Percentiles rank a stretch among this genome's conserved stretches.
These are phyloP conservation scores for Brenthis daphne DNA, from an alignment of 2,888 invertebrate species.

Conservation along the genomic window DNA sequence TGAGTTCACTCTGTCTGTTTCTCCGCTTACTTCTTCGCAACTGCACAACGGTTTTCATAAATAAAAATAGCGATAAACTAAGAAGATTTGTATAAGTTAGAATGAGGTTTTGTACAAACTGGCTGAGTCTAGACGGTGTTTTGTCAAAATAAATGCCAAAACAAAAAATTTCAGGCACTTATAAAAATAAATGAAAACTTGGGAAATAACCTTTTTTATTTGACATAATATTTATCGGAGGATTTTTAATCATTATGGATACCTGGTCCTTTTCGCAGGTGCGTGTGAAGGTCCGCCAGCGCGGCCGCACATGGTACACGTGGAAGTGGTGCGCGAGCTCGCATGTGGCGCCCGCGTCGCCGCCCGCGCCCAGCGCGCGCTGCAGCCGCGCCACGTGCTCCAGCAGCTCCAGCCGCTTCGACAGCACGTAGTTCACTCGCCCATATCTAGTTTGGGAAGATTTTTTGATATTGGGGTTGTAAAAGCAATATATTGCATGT, in stretches of 20 bases:
- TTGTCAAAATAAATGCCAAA: too few species aligned
- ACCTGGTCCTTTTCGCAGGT: constrained; percentile 58
- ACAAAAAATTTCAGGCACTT: too few species aligned
- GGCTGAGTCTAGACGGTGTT: too few species aligned
- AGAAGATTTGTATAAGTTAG: too few species aligned
- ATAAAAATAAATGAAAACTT: too few species aligned
- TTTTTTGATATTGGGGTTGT: constrained; percentile 13
- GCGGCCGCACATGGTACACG: constrained; percentile 94
- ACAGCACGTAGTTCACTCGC: constrained; percentile 98
- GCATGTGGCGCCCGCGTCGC: constrained; percentile 95
- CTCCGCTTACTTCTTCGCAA: too few species aligned
- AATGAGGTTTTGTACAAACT: too few species aligned
- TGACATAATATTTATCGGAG: too few species aligned
- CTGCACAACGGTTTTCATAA: too few species aligned
- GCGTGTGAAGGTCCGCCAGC: constrained; percentile 93
- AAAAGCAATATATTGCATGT: not conserved
- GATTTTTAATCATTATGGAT: constrained; percentile 35
- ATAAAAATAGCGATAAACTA: too few species aligned
- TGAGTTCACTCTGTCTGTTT: too few species aligned
- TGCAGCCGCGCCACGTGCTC: constrained; percentile 94
- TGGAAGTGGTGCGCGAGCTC: constrained; percentile 99
- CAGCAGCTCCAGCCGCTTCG: constrained; percentile 94
- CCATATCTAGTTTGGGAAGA: constrained; percentile 86
- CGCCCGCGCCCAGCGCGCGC: constrained; percentile 91
- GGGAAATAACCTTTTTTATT: too few species aligned